Conservation (phyloP, 2,888 invertebrate genomes). For the Dinocampus coccinellae region DNA sequence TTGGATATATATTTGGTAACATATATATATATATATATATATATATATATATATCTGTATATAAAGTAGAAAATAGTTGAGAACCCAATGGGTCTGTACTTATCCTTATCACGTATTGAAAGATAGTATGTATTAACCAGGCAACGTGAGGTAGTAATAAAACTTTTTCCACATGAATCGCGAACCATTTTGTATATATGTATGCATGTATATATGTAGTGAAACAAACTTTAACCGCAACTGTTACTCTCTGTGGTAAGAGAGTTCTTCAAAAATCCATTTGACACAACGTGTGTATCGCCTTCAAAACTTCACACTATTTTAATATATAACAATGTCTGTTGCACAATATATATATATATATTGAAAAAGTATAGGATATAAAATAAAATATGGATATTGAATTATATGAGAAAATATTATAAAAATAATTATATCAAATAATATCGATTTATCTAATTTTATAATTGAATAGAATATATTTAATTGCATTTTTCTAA, state of each 20-base stretch:
- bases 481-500: too few species aligned
- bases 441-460: too few species aligned
- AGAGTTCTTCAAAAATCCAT: constrained; percentile 30
- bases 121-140: constrained; percentile 16
- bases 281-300: neutral
- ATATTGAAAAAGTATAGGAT: neutral
- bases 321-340: neutral
- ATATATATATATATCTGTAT: neutral
- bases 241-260: neutral
- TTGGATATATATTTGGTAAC: too few species aligned
- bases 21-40: neutral
- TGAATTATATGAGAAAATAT: too few species aligned
- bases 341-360: neutral
- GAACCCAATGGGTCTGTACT: constrained; percentile 9
- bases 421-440: too few species aligned
- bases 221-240: neutral
- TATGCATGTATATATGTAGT: neutral
- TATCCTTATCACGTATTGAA: constrained; percentile 22
- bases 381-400: too few species aligned
- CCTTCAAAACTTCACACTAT: constrained; percentile 13
- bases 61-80: neutral
- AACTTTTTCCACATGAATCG: constrained; percentile 16
- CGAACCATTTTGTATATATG: neutral
- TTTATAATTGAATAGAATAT: too few species aligned
- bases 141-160: neutral